Base-by-base conservation (phyloP, 2,888 invertebrate genomes). In the Gymnocheta viridis region DNA sequence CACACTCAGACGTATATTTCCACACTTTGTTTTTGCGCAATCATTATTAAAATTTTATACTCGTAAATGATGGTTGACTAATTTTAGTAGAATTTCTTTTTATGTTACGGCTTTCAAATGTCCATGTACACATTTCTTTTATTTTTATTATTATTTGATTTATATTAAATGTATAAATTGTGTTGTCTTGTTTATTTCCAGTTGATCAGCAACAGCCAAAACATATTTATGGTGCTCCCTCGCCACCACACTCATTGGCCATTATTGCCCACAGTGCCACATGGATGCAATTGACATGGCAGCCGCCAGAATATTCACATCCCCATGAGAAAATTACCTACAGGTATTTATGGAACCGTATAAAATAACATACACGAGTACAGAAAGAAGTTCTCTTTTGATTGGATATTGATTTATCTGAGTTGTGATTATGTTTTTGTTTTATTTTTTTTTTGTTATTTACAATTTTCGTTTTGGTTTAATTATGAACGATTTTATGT, bases 271-370 rank as follows among this genome's bases (percentile, higher is more conserved):
- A 96, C 90, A 96, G 96, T 64, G 96, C 96, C 60, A 96, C 96
- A 4, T 96, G 95, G 94, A 94, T 97, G 62, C 95, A 96, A 0
- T 93, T 97, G 72, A 93, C 95, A 12, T 97, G 97, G 97, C 96
- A 96, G 88, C 96, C 96, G 4, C 97, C 97, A 3, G 95, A 96
- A 92, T 96, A 96, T 92, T 95, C 96, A 47, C 95, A 95, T 89
- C 96, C 96, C 0, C 94, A 96, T 70, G 96, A 96, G 90, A 94
- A 94, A 88, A 94, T 97, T 76, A 93, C 94, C 0, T 97, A 96
- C 91, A 95, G 94, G 96, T 96, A 90, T 91, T 93, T 92, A 51
- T 58, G 14, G 6, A 14, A 17, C 27, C 66, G 44, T 49, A 6
- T 32, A 29, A n/a, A 56, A n/a, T 47, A n/a, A n/a, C n/a, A n/a